Evolutionary conservation across 2,888 invertebrate species (phyloP).

Genomic region (Bombylius discolor): DNA sequence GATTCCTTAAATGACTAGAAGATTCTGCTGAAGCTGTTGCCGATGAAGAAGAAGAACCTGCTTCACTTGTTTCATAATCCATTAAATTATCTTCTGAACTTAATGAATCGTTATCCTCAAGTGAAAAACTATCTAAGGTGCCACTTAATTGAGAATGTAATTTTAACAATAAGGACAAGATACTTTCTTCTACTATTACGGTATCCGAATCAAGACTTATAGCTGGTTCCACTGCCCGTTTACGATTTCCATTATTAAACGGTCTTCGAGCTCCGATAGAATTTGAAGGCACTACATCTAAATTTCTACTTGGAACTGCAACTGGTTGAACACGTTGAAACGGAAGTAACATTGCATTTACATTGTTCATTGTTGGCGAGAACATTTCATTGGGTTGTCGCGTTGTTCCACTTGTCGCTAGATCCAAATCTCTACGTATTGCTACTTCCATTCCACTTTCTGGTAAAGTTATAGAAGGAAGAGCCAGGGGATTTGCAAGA

Average conservation of each 20-base stretch:
- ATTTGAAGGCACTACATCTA: constrained; percentile 39
- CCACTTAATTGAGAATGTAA: constrained; percentile 82
- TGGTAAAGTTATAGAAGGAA: constrained; percentile 30
- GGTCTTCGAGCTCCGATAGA: constrained; percentile 18
- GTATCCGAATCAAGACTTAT: constrained; percentile 38
- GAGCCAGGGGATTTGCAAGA: constrained; percentile 22
- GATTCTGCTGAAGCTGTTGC: constrained; percentile 1
- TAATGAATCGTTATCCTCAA: constrained; percentile 37
- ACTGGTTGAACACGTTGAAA: constrained; percentile 37
- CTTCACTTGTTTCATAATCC: constrained; percentile 26
- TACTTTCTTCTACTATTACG: constrained; percentile 68
- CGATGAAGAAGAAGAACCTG: constrained; percentile 25
- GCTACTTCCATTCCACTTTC: constrained; percentile 36
- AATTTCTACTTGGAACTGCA: constrained; percentile 32
- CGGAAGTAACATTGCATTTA: constrained; percentile 32
- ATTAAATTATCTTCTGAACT: constrained; percentile 21
- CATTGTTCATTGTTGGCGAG: constrained; percentile 26
- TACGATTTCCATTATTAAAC: constrained; percentile 25
- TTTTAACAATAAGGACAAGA: constrained; percentile 77
- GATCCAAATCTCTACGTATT: constrained; percentile 28
- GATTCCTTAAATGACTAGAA: constrained; percentile 8
- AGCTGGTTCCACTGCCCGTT: constrained; percentile 34
- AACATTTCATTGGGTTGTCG: constrained; percentile 31
- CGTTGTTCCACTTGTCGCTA: constrained; percentile 16
- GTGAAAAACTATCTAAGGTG: constrained; percentile 63